A percentile compares a stretch with the other conserved stretches of the same genome.
phyloP scores from a whole-genome alignment of 2,113 vertebrate species.

The Microtus richardsoni region DNA sequence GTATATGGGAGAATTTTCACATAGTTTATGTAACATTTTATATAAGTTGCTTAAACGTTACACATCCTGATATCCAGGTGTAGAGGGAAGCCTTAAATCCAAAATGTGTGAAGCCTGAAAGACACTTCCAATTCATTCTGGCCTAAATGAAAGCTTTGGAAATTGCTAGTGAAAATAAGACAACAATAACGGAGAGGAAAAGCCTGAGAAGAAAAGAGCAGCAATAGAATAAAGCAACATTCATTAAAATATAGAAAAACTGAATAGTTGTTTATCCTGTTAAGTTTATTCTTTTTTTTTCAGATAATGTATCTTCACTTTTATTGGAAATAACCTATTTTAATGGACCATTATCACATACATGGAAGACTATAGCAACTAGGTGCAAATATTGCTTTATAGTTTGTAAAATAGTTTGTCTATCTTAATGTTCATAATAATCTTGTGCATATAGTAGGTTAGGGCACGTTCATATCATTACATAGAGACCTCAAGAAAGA shows the following conservation, averaged over 20 bases:
- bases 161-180: neutral
- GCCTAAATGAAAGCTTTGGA: neutral
- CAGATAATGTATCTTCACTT: conserved; percentile 5
- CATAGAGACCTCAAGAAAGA: conserved; percentile 24
- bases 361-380: neutral
- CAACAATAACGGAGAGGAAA: neutral
- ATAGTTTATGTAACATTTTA: neutral
- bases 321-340: conserved; percentile 52
- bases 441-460: conserved; percentile 22
- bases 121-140: neutral
- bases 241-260: neutral
- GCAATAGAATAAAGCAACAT: neutral
- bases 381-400: conserved; percentile 28
- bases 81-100: accelerated
- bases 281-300: conserved; percentile 7
- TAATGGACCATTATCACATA: conserved; percentile 38
- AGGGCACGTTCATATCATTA: neutral
- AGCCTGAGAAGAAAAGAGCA: neutral
- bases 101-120: neutral
- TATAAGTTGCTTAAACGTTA: neutral
- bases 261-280: neutral
- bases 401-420: conserved; percentile 65
- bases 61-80: neutral
- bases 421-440: conserved; percentile 48
- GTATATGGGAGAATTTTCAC: neutral